These are phyloP conservation scores for Ischnus inquisitorius DNA, from an alignment of 2,888 invertebrate genomes.

Conservation along the genomic window DNA sequence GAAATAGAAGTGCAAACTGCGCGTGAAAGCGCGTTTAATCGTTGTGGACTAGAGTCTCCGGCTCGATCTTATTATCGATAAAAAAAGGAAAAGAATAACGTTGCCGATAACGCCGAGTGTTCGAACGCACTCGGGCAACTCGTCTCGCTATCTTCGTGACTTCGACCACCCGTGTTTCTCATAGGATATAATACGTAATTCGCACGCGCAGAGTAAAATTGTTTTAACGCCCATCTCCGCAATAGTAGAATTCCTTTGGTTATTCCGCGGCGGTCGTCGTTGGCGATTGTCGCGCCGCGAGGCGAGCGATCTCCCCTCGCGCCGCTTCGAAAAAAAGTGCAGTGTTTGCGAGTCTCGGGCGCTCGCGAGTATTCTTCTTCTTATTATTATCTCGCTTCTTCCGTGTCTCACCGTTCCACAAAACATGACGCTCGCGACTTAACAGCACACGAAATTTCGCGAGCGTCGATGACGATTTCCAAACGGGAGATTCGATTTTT, in stretches of 20 bases:
- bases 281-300: neutral
- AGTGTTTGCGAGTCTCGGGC: constrained; percentile 3
- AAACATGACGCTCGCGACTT: neutral
- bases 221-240: neutral
- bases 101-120: constrained; percentile 62
- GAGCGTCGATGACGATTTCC: constrained; percentile 12
- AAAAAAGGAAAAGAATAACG: constrained; percentile 42
- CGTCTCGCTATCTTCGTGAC: constrained; percentile 54
- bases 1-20: neutral
- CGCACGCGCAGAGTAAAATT: neutral
- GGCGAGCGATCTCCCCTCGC: neutral
- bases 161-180: constrained; percentile 37
- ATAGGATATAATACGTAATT: constrained; percentile 15
- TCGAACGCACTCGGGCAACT: constrained; percentile 16
- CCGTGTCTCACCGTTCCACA: neutral
- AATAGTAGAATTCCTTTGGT: neutral
- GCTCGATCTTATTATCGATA: constrained; percentile 32
- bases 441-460: neutral
- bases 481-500: neutral
- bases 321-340: constrained; percentile 3
- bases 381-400: neutral
- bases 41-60: constrained; percentile 1
- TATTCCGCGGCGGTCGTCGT: constrained; percentile 4
- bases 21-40: constrained; percentile 14
- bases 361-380: neutral